Percentiles rank a stretch among this genome's conserved stretches.
phyloP scores from a whole-genome alignment of 2,888 invertebrate species.

The Scrobipalpa atriplicella region DNA sequence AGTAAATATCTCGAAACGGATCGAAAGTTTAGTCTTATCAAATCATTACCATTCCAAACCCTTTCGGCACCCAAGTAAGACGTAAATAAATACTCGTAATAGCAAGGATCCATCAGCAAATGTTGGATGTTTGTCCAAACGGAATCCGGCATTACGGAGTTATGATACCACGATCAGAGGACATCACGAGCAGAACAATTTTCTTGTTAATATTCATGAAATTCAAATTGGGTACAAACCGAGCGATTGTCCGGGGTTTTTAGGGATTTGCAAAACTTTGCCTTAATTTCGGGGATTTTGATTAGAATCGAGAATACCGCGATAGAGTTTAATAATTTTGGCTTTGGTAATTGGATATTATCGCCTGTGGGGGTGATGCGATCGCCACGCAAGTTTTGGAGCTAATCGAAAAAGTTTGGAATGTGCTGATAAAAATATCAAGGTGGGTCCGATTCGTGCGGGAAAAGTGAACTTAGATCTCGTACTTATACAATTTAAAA shows the following conservation, averaged over 20 bases:
- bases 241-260: constrained; percentile 35
- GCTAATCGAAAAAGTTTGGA: constrained; percentile 21
- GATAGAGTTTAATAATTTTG: constrained; percentile 29
- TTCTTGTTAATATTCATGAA: constrained; percentile 60
- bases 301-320: constrained; percentile 32
- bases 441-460: constrained; percentile 10
- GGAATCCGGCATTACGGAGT: constrained; percentile 27
- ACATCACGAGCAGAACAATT: constrained; percentile 33
- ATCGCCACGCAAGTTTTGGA: constrained; percentile 10
- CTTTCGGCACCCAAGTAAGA: background rate
- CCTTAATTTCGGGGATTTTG: constrained; percentile 32
- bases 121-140: constrained; percentile 21
- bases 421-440: constrained; percentile 33
- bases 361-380: constrained; percentile 14
- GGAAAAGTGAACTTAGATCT: background rate
- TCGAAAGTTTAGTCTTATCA: too few species aligned
- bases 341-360: constrained; percentile 24
- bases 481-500: too few species aligned
- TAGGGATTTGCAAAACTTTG: constrained; percentile 34
- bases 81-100: background rate
- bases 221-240: constrained; percentile 60
- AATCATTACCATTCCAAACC: too few species aligned
- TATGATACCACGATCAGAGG: constrained; percentile 33
- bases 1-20: too few species aligned
- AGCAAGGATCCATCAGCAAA: background rate